Conservation (phyloP, 2,888 invertebrate species). For the Synanthedon formicaeformis region DNA sequence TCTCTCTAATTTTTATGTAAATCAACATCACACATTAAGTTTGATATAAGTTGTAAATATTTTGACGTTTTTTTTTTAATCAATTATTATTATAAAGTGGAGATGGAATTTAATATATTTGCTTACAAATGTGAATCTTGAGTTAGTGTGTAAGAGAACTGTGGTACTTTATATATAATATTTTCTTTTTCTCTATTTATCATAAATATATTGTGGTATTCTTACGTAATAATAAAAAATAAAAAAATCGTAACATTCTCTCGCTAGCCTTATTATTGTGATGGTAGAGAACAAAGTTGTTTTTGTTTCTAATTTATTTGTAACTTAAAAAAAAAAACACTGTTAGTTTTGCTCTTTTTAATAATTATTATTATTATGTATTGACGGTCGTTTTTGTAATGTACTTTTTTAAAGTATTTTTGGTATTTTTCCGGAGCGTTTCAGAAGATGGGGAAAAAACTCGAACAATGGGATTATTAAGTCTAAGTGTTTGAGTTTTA, state of each 20-base stretch:
- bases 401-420: not conserved
- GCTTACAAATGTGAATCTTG: constrained; percentile 26
- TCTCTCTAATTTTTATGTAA: constrained; percentile 46
- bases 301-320: constrained; percentile 68
- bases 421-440: not conserved
- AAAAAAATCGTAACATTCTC: constrained; percentile 15
- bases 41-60: constrained; percentile 49
- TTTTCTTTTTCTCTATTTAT: constrained; percentile 26
- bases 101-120: constrained; percentile 47
- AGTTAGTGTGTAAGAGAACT: constrained; percentile 9
- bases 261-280: constrained; percentile 44
- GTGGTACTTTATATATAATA: constrained; percentile 9
- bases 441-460: too few species aligned
- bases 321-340: constrained; percentile 15
- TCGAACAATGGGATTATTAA: too few species aligned
- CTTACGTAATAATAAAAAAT: constrained; percentile 7
- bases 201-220: constrained; percentile 6
- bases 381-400: not conserved
- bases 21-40: constrained; percentile 23
- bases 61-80: constrained; percentile 46
- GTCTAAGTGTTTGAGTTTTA: too few species aligned
- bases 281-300: constrained; percentile 65
- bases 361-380: not conserved
- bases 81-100: constrained; percentile 25
- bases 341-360: constrained; percentile 41